These are phyloP conservation scores for Panzeria rudis DNA, from an alignment of 2,888 invertebrate genomes.

Conservation along the genomic window DNA sequence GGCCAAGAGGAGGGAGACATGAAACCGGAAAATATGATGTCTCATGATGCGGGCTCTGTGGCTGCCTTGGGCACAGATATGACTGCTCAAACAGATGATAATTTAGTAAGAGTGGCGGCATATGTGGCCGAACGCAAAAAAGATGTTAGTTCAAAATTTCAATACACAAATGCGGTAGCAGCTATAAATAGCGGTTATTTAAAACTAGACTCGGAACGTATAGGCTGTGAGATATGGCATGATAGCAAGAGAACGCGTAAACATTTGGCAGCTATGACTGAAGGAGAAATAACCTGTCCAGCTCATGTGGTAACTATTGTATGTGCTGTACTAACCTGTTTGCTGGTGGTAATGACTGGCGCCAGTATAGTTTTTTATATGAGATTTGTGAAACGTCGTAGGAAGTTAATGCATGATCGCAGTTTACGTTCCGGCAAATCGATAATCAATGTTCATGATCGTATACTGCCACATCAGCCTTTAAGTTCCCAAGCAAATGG, in stretches of 20 bases:
- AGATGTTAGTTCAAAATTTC: constrained; percentile 74
- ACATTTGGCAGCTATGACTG: constrained; percentile 81
- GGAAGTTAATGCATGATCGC: constrained; percentile 82
- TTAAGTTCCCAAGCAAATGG: constrained; percentile 77
- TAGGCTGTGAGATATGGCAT: constrained; percentile 83
- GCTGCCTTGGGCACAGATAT: constrained; percentile 78
- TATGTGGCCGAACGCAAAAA: constrained; percentile 78
- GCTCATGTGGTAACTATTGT: constrained; percentile 84
- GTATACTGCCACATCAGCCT: constrained; percentile 83
- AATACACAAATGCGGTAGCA: constrained; percentile 74
- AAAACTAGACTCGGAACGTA: constrained; percentile 82
- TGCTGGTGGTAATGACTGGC: constrained; percentile 82
- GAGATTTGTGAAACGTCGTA: constrained; percentile 81
- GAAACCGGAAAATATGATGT: constrained; percentile 66
- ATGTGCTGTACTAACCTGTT: constrained; percentile 82
- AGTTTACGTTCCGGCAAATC: constrained; percentile 81
- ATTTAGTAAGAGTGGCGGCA: constrained; percentile 77
- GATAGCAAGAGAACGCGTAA: constrained; percentile 79
- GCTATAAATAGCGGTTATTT: constrained; percentile 76
- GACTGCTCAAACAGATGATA: constrained; percentile 71
- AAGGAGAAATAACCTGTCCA: constrained; percentile 83
- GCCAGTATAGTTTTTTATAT: constrained; percentile 83
- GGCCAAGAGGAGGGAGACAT: constrained; percentile 56
- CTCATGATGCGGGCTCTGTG: constrained; percentile 76
- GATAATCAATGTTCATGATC: constrained; percentile 83